Conservation (phyloP, 2,888 invertebrate species). For the Phyto melanocephala region DNA sequence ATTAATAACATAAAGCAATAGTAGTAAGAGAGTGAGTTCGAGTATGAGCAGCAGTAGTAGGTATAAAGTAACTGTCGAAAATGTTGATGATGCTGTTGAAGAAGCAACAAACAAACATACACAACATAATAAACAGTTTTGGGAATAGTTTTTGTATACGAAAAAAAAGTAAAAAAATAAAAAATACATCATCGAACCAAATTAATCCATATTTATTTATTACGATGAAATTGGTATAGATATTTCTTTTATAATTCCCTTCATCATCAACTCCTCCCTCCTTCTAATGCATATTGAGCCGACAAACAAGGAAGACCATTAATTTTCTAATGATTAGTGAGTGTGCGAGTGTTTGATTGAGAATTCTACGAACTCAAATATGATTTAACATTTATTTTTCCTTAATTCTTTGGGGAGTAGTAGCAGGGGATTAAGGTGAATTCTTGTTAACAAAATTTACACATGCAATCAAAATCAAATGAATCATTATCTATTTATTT, state of each 20-base stretch:
- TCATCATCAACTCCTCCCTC: neutral
- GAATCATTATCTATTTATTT: neutral
- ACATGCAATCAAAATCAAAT: neutral
- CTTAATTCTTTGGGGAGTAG: constrained; percentile 14
- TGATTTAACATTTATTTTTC: neutral
- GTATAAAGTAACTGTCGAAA: neutral
- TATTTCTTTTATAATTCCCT: neutral
- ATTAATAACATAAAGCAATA: constrained; percentile 44
- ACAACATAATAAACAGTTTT: neutral
- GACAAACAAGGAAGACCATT: constrained; percentile 21
- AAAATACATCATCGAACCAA: neutral
- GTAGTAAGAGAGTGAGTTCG: neutral
- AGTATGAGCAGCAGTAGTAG: neutral
- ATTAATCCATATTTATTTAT: constrained; percentile 34
- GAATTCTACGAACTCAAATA: constrained; percentile 41
- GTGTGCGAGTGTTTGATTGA: neutral
- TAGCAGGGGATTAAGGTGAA: constrained; percentile 13
- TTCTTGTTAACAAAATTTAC: constrained; percentile 3
- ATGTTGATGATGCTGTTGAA: neutral
- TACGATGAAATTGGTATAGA: constrained; percentile 26
- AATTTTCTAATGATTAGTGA: constrained; percentile 55
- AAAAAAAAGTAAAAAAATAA: neutral
- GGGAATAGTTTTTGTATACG: neutral
- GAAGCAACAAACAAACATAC: neutral
- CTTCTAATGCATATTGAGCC: neutral